phyloP scores from a whole-genome alignment of 2,888 invertebrate species.

The Lathronympha strigana region DNA sequence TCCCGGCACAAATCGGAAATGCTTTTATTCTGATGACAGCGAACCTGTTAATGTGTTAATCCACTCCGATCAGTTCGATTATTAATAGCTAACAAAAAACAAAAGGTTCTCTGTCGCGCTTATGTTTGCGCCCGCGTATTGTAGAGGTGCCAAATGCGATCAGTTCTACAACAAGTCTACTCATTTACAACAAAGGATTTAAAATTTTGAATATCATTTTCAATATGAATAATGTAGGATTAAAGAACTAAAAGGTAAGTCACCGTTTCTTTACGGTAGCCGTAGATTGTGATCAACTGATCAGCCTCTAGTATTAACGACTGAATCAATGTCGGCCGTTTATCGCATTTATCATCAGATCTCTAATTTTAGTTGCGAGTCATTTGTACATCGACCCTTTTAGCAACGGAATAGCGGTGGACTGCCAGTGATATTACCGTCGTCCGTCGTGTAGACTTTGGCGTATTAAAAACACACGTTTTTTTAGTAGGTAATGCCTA shows the following conservation, averaged over 20 bases:
- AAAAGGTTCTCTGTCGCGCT: conserved; percentile 55
- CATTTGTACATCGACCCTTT: too few species aligned
- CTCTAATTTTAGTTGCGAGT: too few species aligned
- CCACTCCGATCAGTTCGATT: conserved; percentile 73
- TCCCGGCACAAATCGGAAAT: conserved; percentile 68
- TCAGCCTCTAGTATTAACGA: too few species aligned
- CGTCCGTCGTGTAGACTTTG: too few species aligned
- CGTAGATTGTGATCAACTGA: conserved; percentile 29
- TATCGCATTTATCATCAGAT: too few species aligned
- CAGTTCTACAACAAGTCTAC: conserved; percentile 16
- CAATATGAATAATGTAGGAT: conserved; percentile 52
- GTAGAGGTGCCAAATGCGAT: conserved; percentile 43
- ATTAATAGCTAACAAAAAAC: conserved; percentile 76
- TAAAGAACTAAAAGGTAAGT: conserved; percentile 25
- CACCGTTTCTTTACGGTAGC: too few species aligned
- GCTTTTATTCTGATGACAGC: conserved; percentile 75
- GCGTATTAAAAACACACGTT: too few species aligned
- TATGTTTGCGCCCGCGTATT: conserved; percentile 32
- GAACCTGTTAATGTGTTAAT: conserved; percentile 80
- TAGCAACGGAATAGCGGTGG: too few species aligned
- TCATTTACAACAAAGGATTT: not conserved
- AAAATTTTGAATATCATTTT: conserved; percentile 1
- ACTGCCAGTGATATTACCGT: too few species aligned
- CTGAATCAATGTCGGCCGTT: too few species aligned
- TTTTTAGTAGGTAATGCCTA: too few species aligned